Evolutionary conservation across 2,888 invertebrate species (phyloP), one percentile per base, ranked within the genome.

Genomic region (Nesidiocoris tenuis): DNA sequence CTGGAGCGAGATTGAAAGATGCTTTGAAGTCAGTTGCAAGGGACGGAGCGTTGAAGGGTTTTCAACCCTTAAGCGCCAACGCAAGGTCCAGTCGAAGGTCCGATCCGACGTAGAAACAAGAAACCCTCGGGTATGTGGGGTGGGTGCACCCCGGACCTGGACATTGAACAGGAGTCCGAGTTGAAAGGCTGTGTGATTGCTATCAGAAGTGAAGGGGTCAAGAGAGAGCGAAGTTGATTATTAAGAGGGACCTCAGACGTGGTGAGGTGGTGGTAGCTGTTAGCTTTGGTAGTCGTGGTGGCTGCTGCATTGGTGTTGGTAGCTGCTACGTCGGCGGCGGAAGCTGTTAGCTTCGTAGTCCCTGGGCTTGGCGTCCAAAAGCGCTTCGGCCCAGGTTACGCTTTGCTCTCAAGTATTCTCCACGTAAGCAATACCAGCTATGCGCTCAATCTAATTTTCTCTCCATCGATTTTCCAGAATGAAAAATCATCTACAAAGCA

Each of bases 1-100:
- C 74, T 65, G 76, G 74, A 75, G 74, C 61, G 71, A 77, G 76
- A 76, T 72, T 76, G 79, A 78, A 77, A 77, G 79, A 79, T 78
- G 76, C 78, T 76, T 78, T 78, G 78, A 76, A 78, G 78, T 76
- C 78, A 76, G 74, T 72, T 72, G 63, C 72, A 72, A 63, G 54
- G 63, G 25, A 54, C 7, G 72, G 72, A n/a, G 56, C 17, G 21
- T 5, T 63, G 22, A 19, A 39, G n/a, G 63, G 63, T 21, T n/a
- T n/a, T n/a, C n/a, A n/a, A n/a, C n/a, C n/a, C n/a, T n/a, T 39
- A 39, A 39, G 39, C 39, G 39, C 12, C 39, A 12, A 7, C 3
- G 39, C 39, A 39, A 39, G 39, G 39, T 39, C 39, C 39, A 12
- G 39, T 12, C 39, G 39, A 39, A 39, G 39, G 39, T 12, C 12